phyloP scores from a whole-genome alignment of 2,113 vertebrate genomes.

The Microcebus lehilahytsara region DNA sequence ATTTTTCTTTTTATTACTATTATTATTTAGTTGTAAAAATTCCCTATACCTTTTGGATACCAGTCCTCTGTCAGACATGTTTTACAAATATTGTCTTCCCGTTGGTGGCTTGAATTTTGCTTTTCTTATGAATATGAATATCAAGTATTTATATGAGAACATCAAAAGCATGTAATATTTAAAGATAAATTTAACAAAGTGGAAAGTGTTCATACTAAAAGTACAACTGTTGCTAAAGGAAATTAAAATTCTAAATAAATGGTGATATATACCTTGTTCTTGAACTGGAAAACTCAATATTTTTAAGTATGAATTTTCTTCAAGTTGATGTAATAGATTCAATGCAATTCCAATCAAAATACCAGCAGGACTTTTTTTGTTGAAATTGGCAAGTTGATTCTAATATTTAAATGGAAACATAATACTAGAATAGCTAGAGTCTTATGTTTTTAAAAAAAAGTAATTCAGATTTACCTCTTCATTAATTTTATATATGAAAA shows the following conservation, averaged over 20 bases:
- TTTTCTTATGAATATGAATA: not conserved
- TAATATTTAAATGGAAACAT: not conserved
- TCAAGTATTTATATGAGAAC: not conserved
- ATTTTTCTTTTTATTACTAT: not conserved
- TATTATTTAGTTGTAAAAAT: not conserved
- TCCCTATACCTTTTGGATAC: not conserved
- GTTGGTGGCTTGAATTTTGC: not conserved
- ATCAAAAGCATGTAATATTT: not conserved
- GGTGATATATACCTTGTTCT: not conserved
- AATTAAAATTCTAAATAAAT: not conserved
- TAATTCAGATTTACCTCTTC: not conserved
- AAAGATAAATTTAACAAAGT: not conserved
- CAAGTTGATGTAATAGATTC: not conserved
- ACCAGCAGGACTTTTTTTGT: not conserved
- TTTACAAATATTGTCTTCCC: not conserved
- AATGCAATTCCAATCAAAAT: not conserved
- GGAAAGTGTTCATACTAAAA: not conserved
- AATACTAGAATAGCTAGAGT: not conserved
- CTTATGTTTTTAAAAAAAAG: not conserved
- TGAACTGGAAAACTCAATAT: not conserved
- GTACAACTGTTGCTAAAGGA: not conserved
- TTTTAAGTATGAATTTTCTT: conserved; percentile 1
- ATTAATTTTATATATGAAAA: not conserved
- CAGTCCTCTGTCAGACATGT: not conserved
- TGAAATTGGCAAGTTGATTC: not conserved